Base-by-base conservation (phyloP, 2,113 vertebrate species). In the Barnardius zonarius region DNA sequence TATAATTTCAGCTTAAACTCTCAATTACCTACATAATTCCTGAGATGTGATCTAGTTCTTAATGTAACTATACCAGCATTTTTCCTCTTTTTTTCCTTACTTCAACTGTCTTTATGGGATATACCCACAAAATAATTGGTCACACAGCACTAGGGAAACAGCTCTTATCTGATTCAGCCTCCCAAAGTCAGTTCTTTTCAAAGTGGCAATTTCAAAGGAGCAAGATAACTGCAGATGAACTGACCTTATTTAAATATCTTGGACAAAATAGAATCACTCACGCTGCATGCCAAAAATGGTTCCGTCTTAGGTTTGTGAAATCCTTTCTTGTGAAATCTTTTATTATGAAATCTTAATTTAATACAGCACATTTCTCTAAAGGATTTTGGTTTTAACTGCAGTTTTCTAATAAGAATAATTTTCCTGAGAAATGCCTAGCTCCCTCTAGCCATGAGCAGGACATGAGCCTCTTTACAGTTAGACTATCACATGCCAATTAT, bases 191-290 rank as follows among this genome's bases (percentile, higher is more conserved):
- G 39, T 54, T 78, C 46, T 77, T 69, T 92, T 90, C 61, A 74
- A 85, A 76, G 25, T 6, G 41, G 31, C 55, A 27, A 85, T 87
- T 93, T 86, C 74, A 70, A 90, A 87, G 24, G 22, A 68, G 23
- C 19, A 92, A 86, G 67, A 90, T n/a, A 90, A 90, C 62, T 80
- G 63, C 37, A 63, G n/a, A 80, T 46, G n/a, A 91, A 54, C 19
- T 62, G 37, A 77, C 63, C 49, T 69, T 62, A 72, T 73, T 75
- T 43, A 85, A 93, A 33, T 28, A 49, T 76, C 66, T 90, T 46
- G 75, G 55, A 80, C 11, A 49, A 77, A 91, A 90, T 7, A 87
- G 46, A 84, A 81, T 55, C 49, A 20, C 22, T 67, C 11, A 2
- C 39, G 13, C 20, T 73, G 41, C 46, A 51, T 67, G 43, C 25